phyloP scores from a whole-genome alignment of 1,140 invertebrate species.

The Eulimnadia texana region DNA sequence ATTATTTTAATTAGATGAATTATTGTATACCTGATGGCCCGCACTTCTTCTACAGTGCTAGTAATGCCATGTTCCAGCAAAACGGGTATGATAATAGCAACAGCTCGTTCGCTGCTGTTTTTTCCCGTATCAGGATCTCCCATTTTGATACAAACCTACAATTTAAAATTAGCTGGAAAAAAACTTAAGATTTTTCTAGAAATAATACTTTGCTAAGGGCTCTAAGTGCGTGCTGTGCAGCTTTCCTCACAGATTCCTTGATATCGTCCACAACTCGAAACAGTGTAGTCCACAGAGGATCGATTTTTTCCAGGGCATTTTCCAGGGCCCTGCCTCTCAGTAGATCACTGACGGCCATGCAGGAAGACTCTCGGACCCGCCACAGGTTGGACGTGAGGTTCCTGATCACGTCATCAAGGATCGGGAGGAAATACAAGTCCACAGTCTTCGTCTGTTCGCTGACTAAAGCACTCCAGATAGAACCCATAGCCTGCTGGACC shows the following conservation, averaged over 20 bases:
- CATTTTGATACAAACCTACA: constrained; percentile 54
- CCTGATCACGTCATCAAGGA: constrained; percentile 57
- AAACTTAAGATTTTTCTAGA: constrained; percentile 10
- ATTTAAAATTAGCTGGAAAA: constrained; percentile 2
- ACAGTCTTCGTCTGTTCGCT: constrained; percentile 68
- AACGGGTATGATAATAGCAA: constrained; percentile 60
- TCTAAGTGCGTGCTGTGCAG: constrained; percentile 59
- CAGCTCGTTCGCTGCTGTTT: constrained; percentile 51
- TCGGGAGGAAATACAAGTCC: constrained; percentile 74
- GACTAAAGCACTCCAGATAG: constrained; percentile 80
- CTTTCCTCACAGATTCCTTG: constrained; percentile 68
- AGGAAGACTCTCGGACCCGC: constrained; percentile 79
- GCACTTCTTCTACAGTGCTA: constrained; percentile 60
- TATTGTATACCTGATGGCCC: constrained; percentile 43
- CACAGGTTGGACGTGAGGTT: constrained; percentile 74
- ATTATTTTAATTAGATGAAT: neutral
- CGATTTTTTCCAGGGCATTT: constrained; percentile 37
- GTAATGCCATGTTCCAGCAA: constrained; percentile 62
- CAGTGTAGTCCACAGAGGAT: constrained; percentile 62
- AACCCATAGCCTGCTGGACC: constrained; percentile 77
- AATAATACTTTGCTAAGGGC: constrained; percentile 55
- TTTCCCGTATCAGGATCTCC: constrained; percentile 62
- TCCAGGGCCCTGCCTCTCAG: constrained; percentile 39
- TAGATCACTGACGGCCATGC: constrained; percentile 68
- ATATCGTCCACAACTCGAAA: constrained; percentile 88